Base-by-base conservation (phyloP, 2,888 invertebrate species). In the Blastobasis adustella region DNA sequence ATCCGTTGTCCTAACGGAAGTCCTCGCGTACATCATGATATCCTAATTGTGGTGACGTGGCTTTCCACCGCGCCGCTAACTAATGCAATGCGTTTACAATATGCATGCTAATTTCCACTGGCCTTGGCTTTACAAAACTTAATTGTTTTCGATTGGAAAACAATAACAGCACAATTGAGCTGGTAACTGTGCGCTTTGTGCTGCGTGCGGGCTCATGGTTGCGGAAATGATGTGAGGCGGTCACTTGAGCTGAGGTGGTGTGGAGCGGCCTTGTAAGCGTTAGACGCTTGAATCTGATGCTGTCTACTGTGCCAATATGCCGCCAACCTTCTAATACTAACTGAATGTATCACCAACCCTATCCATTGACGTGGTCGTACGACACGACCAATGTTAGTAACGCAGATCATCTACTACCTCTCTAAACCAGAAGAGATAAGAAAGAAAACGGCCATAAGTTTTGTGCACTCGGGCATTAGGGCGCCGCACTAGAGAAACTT, bases 21-120 rank as follows among this genome's bases (percentile, higher is more conserved):
- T 73, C 67, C 73, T 76, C 3, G 23, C 23, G 23, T 3, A 23
- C 23, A 23, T 76, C 68, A 61, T 63, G 57, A 63, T 63, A 61
- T 73, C 67, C 72, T 76, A 73, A 75, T 71, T 64, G 61, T 48
- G 51, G 57, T 73, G 63, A 67, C 64, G 63, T 61, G 52, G 55
- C 45, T 43, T 49, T 9, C 40, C 47, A 45, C 10, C 37, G 23
- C 9, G 9, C 10, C 10, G 40, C 47, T 47, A 47, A 43, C 9
- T 43, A 43, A 49, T 44, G 43, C 10, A 44, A 39, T 45, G 45
- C 45, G 40, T 10, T 49, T 49, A 44, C 39, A 45, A 47, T 37
- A 5, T 9, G 39, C 47, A 50, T 50, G 53, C 39, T 53, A 53
- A 50, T 53, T 23, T 38, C 37, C 23, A 45, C 10, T 5, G 47